Conservation (phyloP, 2,888 invertebrate genomes). For the Drosophila anomelani region DNA sequence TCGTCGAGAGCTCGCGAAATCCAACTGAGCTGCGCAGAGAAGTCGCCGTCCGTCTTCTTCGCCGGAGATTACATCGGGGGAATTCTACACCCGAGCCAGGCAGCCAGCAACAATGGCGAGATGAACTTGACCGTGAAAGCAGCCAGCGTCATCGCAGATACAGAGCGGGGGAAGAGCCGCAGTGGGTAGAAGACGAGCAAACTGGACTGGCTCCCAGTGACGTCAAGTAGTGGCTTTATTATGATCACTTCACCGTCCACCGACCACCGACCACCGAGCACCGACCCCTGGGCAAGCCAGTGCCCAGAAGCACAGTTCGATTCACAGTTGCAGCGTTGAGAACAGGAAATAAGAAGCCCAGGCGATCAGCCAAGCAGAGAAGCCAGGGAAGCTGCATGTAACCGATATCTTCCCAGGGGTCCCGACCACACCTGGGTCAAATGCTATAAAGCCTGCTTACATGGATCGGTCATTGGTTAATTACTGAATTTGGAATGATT, state of each 20-base stretch:
- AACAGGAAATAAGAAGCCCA: constrained; percentile 68
- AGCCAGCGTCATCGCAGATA: constrained; percentile 50
- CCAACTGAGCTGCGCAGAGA: constrained; percentile 48
- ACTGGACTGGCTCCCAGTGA: constrained; percentile 69
- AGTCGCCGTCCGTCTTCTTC: constrained; percentile 23
- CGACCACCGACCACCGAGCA: constrained; percentile 23
- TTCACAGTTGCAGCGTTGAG: constrained; percentile 62
- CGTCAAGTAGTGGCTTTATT: constrained; percentile 64
- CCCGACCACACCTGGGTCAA: background rate
- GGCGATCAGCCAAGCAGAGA: constrained; percentile 44
- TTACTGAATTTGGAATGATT: background rate
- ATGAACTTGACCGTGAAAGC: constrained; percentile 83
- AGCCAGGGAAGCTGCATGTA: constrained; percentile 30
- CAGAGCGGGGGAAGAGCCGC: constrained; percentile 15
- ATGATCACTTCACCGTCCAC: constrained; percentile 51
- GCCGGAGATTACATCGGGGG: constrained; percentile 41
- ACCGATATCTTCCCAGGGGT: constrained; percentile 33
- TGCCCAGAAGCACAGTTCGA: constrained; percentile 48
- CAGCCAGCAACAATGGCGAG: constrained; percentile 58
- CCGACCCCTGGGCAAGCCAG: constrained; percentile 4
- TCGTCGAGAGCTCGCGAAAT: constrained; percentile 42
- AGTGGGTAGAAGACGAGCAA: constrained; percentile 35
- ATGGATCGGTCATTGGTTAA: background rate
- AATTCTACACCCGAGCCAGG: constrained; percentile 39
- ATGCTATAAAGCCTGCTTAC: background rate